Evolutionary conservation across 2,797 vertebrate genomes (phyloP).

Genomic region (Agapornis canus): DNA sequence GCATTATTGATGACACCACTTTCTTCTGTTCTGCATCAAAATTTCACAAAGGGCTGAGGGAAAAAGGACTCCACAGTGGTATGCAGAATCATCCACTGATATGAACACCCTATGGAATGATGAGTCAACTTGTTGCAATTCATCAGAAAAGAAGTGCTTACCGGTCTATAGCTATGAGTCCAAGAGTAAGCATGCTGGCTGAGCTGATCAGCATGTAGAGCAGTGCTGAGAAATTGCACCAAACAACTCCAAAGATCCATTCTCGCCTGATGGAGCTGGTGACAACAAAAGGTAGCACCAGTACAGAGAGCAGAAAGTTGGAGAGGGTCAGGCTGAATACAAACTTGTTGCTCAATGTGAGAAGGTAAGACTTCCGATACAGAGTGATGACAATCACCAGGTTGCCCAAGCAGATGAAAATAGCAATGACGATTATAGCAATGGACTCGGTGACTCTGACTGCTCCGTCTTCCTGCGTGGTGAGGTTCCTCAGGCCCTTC

Average conservation of each 20-base stretch:
- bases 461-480: conserved; percentile 56
- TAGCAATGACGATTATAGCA: conserved; percentile 88
- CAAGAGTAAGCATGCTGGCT: conserved; percentile 97
- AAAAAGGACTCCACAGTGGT: neutral
- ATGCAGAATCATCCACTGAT: accelerated
- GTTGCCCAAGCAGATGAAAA: conserved; percentile 93
- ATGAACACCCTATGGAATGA: neutral
- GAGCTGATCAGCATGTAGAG: conserved; percentile 98
- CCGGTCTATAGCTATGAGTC: conserved; percentile 96
- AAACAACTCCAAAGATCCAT: conserved; percentile 98
- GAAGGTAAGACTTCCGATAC: conserved; percentile 93
- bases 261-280: conserved; percentile 89
- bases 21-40: neutral
- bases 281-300: conserved; percentile 94
- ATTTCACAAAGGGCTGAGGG: neutral
- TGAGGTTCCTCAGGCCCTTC: conserved; percentile 77
- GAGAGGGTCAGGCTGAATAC: conserved; percentile 97
- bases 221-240: conserved; percentile 98
- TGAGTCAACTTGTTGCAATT: neutral
- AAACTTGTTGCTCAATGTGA: conserved; percentile 98
- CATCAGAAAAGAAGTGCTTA: conserved; percentile 62
- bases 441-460: conserved; percentile 83
- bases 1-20: neutral
- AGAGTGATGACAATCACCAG: conserved; percentile 90
- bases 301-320: conserved; percentile 90